Evolutionary conservation across 64 coral and sea anemone genomes (phyloP).

Genomic region (Orbicella faveolata): DNA sequence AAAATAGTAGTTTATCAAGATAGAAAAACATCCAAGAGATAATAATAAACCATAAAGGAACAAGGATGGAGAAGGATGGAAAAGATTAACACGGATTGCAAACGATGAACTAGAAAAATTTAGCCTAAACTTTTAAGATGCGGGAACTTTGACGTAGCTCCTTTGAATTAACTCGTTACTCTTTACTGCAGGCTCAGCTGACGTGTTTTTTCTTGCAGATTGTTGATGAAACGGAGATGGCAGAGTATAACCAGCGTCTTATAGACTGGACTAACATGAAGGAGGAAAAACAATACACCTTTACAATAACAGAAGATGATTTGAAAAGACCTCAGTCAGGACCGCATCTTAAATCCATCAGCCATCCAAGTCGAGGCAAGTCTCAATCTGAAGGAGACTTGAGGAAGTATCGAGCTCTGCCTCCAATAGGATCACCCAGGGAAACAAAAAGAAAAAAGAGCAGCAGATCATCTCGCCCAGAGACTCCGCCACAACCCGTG

Average conservation of each 20-base stretch:
- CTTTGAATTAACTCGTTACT: too few relatives aligned
- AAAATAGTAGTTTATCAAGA: too few relatives aligned
- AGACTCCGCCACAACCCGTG: slow-evolving; percentile 50
- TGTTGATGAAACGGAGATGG: slow-evolving; percentile 95
- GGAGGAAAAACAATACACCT: slow-evolving; percentile 91
- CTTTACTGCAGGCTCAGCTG: too few relatives aligned
- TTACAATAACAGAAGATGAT: slow-evolving; percentile 94
- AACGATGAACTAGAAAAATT: too few relatives aligned
- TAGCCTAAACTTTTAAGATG: too few relatives aligned
- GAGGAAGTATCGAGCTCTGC: slow-evolving; percentile 77
- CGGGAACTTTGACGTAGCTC: too few relatives aligned
- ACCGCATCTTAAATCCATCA: slow-evolving; percentile 55
- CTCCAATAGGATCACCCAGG: slow-evolving; percentile 70
- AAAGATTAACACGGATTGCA: too few relatives aligned
- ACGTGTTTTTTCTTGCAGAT: slow-evolving; percentile 47
- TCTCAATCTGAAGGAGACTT: slow-evolving; percentile 93
- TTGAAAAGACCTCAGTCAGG: slow-evolving; percentile 60
- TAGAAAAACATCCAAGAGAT: too few relatives aligned
- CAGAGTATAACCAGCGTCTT: slow-evolving; percentile 77
- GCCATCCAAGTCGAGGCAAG: slow-evolving; percentile 16
- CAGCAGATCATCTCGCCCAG: slow-evolving; percentile 1
- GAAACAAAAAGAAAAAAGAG: slow-evolving; percentile 48
- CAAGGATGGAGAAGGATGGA: too few relatives aligned
- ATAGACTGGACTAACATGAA: slow-evolving; percentile 88
- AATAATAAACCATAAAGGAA: too few relatives aligned